These are phyloP conservation scores for Dendrolimus kikuchii DNA, from an alignment of 1,140 invertebrate species.

Conservation along the genomic window DNA sequence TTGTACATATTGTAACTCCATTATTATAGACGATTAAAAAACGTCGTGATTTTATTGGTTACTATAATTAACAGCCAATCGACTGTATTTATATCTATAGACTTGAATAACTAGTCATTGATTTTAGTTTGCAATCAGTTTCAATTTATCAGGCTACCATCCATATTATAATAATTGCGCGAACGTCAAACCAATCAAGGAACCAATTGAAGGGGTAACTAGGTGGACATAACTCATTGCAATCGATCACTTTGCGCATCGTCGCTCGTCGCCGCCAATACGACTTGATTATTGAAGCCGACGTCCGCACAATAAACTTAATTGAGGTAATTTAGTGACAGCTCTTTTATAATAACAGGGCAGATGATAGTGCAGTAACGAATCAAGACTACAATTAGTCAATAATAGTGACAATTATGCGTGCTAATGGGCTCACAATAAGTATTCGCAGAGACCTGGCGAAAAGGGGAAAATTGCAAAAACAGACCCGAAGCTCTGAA, in stretches of 20 bases:
- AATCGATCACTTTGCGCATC: constrained; percentile 55
- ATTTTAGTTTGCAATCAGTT: constrained; percentile 51
- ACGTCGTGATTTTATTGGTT: too few relatives aligned
- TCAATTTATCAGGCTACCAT: constrained; percentile 47
- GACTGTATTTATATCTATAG: too few relatives aligned
- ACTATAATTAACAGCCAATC: too few relatives aligned
- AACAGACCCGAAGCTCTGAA: too few relatives aligned
- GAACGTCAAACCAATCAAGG: constrained; percentile 66
- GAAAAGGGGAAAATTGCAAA: too few relatives aligned
- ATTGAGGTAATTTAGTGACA: constrained; percentile 65
- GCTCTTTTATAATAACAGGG: constrained; percentile 65
- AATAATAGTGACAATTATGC: too few relatives aligned
- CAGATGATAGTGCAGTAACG: constrained; percentile 49
- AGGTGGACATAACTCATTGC: constrained; percentile 61
- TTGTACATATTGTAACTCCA: too few relatives aligned
- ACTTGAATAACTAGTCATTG: background rate
- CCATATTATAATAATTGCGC: constrained; percentile 46
- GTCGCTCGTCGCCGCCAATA: constrained; percentile 36
- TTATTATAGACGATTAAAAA: too few relatives aligned
- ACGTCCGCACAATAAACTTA: constrained; percentile 65
- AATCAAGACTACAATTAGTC: constrained; percentile 11
- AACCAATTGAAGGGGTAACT: constrained; percentile 67
- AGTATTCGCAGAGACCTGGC: too few relatives aligned
- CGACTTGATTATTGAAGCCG: constrained; percentile 56
- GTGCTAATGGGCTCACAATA: too few relatives aligned